Conservation (phyloP, 2,113 vertebrate species). For the Bubo bubo region DNA sequence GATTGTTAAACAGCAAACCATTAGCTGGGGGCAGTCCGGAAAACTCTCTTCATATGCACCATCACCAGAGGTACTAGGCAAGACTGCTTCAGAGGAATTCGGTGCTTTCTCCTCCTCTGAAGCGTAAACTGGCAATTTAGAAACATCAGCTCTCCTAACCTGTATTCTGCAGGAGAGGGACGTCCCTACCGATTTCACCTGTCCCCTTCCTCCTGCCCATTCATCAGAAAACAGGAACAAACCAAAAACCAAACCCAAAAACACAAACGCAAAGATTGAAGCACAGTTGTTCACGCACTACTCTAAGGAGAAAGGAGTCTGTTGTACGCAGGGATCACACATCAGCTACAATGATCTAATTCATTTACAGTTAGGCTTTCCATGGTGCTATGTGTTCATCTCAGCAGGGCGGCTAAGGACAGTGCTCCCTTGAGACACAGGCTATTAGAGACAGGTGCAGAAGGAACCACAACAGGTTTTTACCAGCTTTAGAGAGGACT, state of each 20-base stretch:
- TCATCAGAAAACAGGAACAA: neutral
- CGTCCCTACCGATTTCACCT: neutral
- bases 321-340: constrained; percentile 45
- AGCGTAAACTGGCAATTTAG: neutral
- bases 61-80: neutral
- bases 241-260: neutral
- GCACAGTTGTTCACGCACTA: neutral
- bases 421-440: constrained; percentile 22
- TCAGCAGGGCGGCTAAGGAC: constrained; percentile 47
- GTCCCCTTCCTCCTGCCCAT: constrained; percentile 28
- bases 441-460: constrained; percentile 32
- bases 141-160: neutral
- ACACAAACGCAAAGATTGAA: neutral
- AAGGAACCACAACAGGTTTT: constrained; percentile 8
- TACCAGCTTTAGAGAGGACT: constrained; percentile 39
- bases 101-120: constrained; percentile 15
- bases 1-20: neutral
- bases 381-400: neutral
- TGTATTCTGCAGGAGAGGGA: neutral
- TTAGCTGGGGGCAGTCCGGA: neutral
- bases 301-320: constrained; percentile 27
- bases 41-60: neutral
- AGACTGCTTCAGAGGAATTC: neutral
- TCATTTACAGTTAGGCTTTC: constrained; percentile 42
- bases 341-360: constrained; percentile 27